A percentile compares a stretch with the other conserved stretches of the same genome.
These are phyloP conservation scores for Spisula solida DNA, from an alignment of 2,888 invertebrate species.

Conservation along the genomic window DNA sequence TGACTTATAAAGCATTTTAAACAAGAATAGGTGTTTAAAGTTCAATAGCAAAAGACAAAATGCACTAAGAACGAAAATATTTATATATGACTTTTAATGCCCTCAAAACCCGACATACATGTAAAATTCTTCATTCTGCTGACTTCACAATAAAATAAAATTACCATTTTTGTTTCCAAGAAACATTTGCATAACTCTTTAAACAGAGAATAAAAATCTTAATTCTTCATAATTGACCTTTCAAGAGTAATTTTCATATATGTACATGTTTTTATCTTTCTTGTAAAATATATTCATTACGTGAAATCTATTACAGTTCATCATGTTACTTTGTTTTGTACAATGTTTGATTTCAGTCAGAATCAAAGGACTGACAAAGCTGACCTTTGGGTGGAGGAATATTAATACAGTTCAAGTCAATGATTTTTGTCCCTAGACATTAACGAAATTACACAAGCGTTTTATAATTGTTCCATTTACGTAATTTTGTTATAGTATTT, in stretches of 20 bases:
- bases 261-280: background rate
- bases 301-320: background rate
- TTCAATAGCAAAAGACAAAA: background rate
- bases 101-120: too few species aligned
- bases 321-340: background rate
- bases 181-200: too few species aligned
- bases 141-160: background rate
- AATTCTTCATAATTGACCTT: background rate
- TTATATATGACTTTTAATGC: too few species aligned
- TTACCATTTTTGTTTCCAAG: too few species aligned
- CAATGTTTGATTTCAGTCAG: background rate
- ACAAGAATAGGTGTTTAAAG: too few species aligned
- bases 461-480: slow-evolving; percentile 6
- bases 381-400: background rate
- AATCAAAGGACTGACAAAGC: background rate
- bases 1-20: background rate
- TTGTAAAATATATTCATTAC: background rate
- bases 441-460: background rate
- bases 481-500: background rate
- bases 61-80: background rate
- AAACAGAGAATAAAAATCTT: background rate
- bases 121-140: background rate
- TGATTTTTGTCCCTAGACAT: background rate
- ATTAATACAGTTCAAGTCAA: background rate
- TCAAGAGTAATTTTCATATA: background rate